Percentiles rank a stretch among this genome's conserved stretches.
Conservation (phyloP, 2,113 vertebrate species). For the Rhabdomys dilectus region DNA sequence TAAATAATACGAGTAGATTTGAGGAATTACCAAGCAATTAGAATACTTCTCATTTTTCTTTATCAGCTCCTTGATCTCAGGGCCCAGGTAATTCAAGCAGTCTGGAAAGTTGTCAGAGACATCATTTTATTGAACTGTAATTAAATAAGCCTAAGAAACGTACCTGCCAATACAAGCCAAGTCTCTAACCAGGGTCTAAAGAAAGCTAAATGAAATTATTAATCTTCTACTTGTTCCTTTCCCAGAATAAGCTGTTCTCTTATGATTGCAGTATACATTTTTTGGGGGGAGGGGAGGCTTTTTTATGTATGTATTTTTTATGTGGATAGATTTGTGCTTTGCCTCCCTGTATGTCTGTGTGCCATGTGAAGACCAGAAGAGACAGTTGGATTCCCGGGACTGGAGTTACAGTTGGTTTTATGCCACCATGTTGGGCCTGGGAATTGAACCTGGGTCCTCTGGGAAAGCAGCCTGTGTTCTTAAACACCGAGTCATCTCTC, state of each 20-base stretch:
- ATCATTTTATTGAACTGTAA: background rate
- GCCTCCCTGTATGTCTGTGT: background rate
- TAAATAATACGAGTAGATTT: background rate
- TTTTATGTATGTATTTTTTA: background rate
- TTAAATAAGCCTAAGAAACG: conserved; percentile 44
- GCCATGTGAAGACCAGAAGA: background rate
- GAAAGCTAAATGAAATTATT: conserved; percentile 37
- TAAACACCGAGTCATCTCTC: background rate
- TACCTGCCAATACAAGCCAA: background rate
- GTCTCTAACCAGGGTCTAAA: background rate
- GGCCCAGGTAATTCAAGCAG: background rate
- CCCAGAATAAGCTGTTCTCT: background rate
- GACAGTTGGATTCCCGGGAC: background rate
- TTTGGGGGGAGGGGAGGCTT: background rate
- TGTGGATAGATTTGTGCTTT: background rate
- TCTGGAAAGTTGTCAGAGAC: background rate
- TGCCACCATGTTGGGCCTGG: background rate
- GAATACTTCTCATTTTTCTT: background rate
- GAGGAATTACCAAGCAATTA: background rate
- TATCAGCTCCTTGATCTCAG: background rate
- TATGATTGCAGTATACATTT: background rate
- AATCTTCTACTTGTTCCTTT: background rate
- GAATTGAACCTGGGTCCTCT: background rate
- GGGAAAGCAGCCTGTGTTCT: background rate
- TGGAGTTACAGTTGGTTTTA: background rate